These are phyloP conservation scores for Chelon labrosus DNA, from an alignment of 2,797 vertebrate genomes.

Conservation along the genomic window DNA sequence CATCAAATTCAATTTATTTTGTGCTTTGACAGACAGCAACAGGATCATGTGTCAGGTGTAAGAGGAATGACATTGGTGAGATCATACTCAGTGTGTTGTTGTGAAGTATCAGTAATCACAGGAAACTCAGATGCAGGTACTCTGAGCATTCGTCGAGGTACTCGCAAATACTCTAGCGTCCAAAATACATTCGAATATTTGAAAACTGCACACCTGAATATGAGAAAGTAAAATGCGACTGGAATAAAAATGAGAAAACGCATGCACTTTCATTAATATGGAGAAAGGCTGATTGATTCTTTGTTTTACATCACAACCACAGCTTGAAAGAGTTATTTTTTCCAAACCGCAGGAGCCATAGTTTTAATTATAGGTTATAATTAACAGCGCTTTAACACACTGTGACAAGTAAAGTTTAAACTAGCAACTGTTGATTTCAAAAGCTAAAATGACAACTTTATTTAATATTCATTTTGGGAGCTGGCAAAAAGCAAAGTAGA, in stretches of 20 bases:
- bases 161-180: slow-evolving; percentile 1
- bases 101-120: slow-evolving; percentile 29
- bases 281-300: background rate
- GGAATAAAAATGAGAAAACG: background rate
- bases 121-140: slow-evolving; percentile 12
- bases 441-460: background rate
- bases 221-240: background rate
- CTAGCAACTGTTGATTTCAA: background rate
- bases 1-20: slow-evolving; percentile 50
- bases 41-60: slow-evolving; percentile 20
- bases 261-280: background rate
- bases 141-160: background rate
- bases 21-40: slow-evolving; percentile 24
- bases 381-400: background rate
- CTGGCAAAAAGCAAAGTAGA: background rate
- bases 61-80: slow-evolving; percentile 7
- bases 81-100: slow-evolving; percentile 3
- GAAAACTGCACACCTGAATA: background rate
- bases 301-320: background rate
- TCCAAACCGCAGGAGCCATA: background rate
- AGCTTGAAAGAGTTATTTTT: background rate
- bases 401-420: slow-evolving; percentile 2
- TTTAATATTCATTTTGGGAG: background rate
- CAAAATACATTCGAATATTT: background rate
- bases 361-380: background rate